A percentile compares a stretch with the other conserved stretches of the same genome.
Evolutionary conservation across 2,113 vertebrate genomes (phyloP).

Genomic region (Crocuta crocuta): DNA sequence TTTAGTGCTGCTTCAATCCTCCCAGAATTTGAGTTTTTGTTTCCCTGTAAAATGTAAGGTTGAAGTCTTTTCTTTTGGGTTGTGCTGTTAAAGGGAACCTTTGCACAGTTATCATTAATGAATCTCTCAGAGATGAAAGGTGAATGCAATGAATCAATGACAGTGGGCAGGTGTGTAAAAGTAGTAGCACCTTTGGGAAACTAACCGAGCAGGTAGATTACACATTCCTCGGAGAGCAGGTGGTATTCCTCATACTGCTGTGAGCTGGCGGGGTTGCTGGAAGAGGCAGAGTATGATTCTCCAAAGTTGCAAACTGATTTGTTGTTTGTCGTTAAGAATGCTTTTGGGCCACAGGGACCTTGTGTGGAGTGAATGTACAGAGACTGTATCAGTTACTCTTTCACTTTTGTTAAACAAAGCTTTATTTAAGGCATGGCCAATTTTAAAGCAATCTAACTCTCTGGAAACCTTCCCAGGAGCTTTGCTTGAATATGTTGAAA

Average conservation of each 20-base stretch:
- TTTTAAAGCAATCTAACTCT: constrained; percentile 69
- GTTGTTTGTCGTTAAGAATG: constrained; percentile 49
- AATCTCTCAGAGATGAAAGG: constrained; percentile 53
- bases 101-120: neutral
- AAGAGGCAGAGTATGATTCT: constrained; percentile 27
- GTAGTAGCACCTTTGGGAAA: constrained; percentile 51
- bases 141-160: constrained; percentile 29
- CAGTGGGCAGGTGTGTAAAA: neutral
- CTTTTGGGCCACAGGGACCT: constrained; percentile 64
- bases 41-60: constrained; percentile 41
- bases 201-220: constrained; percentile 47
- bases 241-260: neutral
- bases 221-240: constrained; percentile 67
- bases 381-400: constrained; percentile 73
- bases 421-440: constrained; percentile 73
- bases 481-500: constrained; percentile 57
- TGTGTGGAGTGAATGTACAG: constrained; percentile 67
- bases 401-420: constrained; percentile 71
- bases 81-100: neutral
- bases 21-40: constrained; percentile 59
- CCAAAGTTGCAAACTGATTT: constrained; percentile 18
- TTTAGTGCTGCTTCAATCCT: constrained; percentile 53
- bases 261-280: constrained; percentile 14
- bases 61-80: neutral
- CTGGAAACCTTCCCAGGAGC: constrained; percentile 61